A percentile compares a stretch with the other conserved stretches of the same genome.
These are phyloP conservation scores for Asteroscopus sphinx DNA, from an alignment of 2,888 invertebrate genomes.

Conservation along the genomic window DNA sequence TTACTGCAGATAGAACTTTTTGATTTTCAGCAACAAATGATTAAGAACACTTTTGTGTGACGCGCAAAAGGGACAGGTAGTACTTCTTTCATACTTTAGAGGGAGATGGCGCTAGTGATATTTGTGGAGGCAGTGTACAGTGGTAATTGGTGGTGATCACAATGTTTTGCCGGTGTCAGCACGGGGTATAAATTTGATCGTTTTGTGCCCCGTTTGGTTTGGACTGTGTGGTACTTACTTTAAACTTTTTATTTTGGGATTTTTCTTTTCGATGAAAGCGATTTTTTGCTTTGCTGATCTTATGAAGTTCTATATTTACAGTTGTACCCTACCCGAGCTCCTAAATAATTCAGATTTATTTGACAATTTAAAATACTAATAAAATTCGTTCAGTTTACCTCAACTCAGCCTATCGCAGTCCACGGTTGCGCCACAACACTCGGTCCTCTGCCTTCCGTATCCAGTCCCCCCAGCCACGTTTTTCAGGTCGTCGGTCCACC, in stretches of 20 bases:
- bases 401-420: too few species aligned
- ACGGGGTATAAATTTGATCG: constrained; percentile 79
- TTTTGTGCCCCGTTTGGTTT: constrained; percentile 75
- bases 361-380: too few species aligned
- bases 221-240: constrained; percentile 33
- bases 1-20: constrained; percentile 45
- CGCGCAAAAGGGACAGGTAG: constrained; percentile 60
- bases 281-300: not conserved
- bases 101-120: constrained; percentile 60
- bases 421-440: too few species aligned
- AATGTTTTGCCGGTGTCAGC: constrained; percentile 87
- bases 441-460: too few species aligned
- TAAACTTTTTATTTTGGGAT: constrained; percentile 3
- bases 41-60: constrained; percentile 77
- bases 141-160: constrained; percentile 88
- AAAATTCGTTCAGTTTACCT: too few species aligned
- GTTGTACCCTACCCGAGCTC: too few species aligned
- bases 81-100: constrained; percentile 24
- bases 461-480: too few species aligned
- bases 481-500: too few species aligned
- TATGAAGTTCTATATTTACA: too few species aligned
- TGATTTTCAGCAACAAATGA: constrained; percentile 58
- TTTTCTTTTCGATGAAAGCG: not conserved
- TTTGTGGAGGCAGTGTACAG: constrained; percentile 79
- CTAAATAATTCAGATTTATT: too few species aligned